Evolutionary conservation across 2,888 invertebrate species (phyloP), one percentile per base, ranked within the genome.

Genomic region (Protodeltote pygarga): DNA sequence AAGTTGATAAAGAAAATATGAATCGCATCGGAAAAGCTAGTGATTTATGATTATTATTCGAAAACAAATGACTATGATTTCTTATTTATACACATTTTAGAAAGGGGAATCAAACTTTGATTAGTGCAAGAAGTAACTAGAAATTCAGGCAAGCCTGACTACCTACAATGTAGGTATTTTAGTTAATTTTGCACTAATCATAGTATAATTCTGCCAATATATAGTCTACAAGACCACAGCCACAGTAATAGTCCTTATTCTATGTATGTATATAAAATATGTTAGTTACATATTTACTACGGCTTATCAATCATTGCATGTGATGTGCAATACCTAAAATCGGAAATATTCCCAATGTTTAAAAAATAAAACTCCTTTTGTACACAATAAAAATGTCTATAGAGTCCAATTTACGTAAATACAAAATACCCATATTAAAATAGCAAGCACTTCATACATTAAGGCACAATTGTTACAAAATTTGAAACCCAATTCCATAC

Each of bases 161-260:
- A n/a, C n/a, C n/a, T n/a, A n/a, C n/a, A n/a, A n/a, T n/a, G n/a
- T n/a, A n/a, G n/a, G n/a, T n/a, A n/a, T n/a, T n/a, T n/a, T n/a
- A n/a, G n/a, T n/a, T n/a, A n/a, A n/a, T n/a, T n/a, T n/a, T n/a
- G n/a, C n/a, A n/a, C n/a, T n/a, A n/a, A n/a, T n/a, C n/a, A n/a
- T n/a, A n/a, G n/a, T n/a, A n/a, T n/a, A n/a, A n/a, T n/a, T n/a
- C n/a, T n/a, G n/a, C n/a, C n/a, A n/a, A 63, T 58, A 54, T 8
- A 61, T 65, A 79, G 69, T 66, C 70, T 75, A 80, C 65, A 67
- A 75, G 65, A 77, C 83, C 87, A 88, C 87, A 89, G 88, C 87
- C 88, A 87, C 84, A 83, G 74, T 77, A 71, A 74, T 81, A 78
- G 68, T 72, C 66, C 76, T 81, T 83, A 81, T 34, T 55, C 73